Evolutionary conservation across 2,888 invertebrate species (phyloP).

Genomic region (Tuta absoluta): DNA sequence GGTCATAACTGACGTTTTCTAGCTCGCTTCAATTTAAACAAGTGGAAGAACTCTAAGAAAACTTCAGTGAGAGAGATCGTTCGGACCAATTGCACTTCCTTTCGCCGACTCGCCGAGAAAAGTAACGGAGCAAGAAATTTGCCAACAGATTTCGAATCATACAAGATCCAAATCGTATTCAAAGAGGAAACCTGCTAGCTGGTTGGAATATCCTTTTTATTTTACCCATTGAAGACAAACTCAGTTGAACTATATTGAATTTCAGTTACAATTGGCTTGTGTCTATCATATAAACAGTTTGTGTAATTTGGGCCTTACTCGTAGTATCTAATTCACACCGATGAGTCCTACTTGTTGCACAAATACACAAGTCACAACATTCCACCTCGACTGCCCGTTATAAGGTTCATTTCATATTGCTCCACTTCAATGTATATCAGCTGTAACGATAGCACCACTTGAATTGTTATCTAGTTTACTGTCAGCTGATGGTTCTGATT

Average conservation of each 20-base stretch:
- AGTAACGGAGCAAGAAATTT: constrained; percentile 24
- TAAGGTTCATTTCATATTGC: background rate
- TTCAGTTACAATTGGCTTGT: constrained; percentile 19
- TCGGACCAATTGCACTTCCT: background rate
- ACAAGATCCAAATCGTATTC: constrained; percentile 11
- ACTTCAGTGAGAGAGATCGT: constrained; percentile 1
- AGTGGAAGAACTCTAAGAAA: constrained; percentile 6
- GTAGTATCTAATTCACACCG: constrained; percentile 20
- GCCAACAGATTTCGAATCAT: constrained; percentile 16
- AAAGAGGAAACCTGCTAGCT: background rate
- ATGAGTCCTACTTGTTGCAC: background rate
- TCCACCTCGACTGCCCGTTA: background rate
- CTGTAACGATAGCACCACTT: constrained; percentile 8
- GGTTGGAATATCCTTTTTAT: constrained; percentile 10
- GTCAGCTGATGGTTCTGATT: constrained; percentile 19
- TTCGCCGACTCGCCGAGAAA: background rate
- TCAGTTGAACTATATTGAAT: constrained; percentile 4
- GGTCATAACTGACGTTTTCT: constrained; percentile 15
- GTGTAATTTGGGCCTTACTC: constrained; percentile 21
- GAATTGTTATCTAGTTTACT: constrained; percentile 6
- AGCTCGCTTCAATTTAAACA: constrained; percentile 1
- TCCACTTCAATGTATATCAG: constrained; percentile 3
- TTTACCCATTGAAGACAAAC: constrained; percentile 8
- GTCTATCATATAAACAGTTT: constrained; percentile 17
- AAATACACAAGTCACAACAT: background rate